Conservation (phyloP, 2,888 invertebrate genomes). For the Spisula solida region DNA sequence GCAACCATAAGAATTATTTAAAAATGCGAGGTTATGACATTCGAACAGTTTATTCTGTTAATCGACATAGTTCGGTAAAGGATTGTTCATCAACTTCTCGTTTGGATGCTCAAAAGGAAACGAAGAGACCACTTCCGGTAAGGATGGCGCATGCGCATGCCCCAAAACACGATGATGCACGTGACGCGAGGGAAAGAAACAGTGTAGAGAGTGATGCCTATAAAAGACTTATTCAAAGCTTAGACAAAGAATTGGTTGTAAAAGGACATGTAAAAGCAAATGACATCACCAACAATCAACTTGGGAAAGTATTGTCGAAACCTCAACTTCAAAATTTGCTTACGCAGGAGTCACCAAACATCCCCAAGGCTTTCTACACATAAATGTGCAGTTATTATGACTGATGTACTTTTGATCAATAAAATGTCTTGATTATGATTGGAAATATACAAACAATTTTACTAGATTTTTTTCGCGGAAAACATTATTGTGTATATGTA, state of each 20-base stretch:
- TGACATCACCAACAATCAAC: neutral
- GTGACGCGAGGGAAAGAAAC: neutral
- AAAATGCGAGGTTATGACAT: conserved; percentile 35
- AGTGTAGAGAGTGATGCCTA: neutral
- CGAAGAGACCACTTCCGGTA: neutral
- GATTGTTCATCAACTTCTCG: neutral
- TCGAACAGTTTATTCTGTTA: conserved; percentile 24
- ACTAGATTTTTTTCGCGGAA: neutral
- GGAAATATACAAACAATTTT: neutral
- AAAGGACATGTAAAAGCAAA: neutral
- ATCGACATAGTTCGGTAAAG: neutral
- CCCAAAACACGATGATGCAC: neutral
- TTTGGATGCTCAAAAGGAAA: neutral
- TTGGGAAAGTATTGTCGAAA: conserved; percentile 14
- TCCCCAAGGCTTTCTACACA: neutral
- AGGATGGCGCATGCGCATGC: neutral
- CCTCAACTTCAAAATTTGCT: conserved; percentile 5
- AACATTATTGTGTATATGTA: too few relatives aligned
- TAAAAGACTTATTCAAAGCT: neutral
- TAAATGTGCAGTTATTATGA: neutral
- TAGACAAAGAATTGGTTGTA: neutral
- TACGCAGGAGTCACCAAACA: neutral
- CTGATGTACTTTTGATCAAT: neutral
- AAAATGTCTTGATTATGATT: too few relatives aligned
- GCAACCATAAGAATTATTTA: conserved; percentile 27